Evolutionary conservation across 2,888 invertebrate species (phyloP).

Genomic region (Ochropleura leucogaster): DNA sequence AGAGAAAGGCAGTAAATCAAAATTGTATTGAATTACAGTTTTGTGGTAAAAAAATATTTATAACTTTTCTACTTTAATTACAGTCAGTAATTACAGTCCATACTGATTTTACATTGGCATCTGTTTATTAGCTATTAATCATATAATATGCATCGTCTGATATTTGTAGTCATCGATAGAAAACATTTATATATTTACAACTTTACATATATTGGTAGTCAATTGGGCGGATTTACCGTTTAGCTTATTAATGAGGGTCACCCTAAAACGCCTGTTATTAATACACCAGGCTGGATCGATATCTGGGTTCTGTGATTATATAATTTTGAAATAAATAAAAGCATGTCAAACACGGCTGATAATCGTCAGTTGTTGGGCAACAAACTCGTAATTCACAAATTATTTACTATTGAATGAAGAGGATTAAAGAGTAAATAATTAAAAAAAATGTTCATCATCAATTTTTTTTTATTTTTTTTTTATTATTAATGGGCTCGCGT

Average conservation of each 20-base stretch:
- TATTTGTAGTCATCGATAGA: background rate
- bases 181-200: background rate
- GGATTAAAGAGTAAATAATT: no score
- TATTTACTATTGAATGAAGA: background rate
- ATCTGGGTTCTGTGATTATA: background rate
- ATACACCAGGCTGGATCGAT: background rate
- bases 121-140: background rate
- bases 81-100: background rate
- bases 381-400: background rate
- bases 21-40: background rate
- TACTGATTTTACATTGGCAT: background rate
- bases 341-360: background rate
- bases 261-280: background rate
- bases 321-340: background rate
- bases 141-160: background rate
- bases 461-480: no score
- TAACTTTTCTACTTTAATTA: background rate
- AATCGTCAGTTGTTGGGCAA: background rate
- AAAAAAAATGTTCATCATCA: no score
- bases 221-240: background rate
- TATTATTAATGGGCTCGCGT: no score
- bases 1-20: conserved; percentile 41
- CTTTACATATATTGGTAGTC: background rate
- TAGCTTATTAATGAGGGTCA: background rate
- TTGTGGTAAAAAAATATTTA: background rate